Conservation (phyloP, 2,888 invertebrate species). For the Isotomurus palustris region DNA sequence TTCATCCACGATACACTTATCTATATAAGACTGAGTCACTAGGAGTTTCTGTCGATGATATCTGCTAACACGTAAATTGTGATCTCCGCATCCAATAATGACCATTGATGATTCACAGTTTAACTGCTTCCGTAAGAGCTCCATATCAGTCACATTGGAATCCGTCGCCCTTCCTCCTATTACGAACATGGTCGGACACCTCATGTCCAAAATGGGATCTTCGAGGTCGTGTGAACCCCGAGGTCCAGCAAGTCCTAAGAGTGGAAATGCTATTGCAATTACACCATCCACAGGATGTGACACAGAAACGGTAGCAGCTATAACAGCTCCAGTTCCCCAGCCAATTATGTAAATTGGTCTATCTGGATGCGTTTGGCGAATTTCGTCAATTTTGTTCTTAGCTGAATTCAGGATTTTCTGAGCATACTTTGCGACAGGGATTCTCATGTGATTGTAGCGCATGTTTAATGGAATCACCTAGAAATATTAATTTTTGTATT, state of each 20-base stretch:
- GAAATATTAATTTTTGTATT: too few species aligned
- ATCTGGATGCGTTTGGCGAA: constrained; percentile 62
- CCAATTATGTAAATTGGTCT: constrained; percentile 72
- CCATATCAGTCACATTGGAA: constrained; percentile 66
- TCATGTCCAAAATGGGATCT: constrained; percentile 67
- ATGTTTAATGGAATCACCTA: constrained; percentile 4
- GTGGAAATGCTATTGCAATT: constrained; percentile 72
- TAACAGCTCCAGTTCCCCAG: constrained; percentile 68
- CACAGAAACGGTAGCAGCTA: constrained; percentile 58
- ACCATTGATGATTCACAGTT: constrained; percentile 66
- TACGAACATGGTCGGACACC: constrained; percentile 70
- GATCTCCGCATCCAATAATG: constrained; percentile 74
- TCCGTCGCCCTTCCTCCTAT: constrained; percentile 69
- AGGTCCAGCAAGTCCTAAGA: constrained; percentile 65
- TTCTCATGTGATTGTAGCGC: too few species aligned
- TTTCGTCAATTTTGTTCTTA: constrained; percentile 66
- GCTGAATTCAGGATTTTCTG: constrained; percentile 61
- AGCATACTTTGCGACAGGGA: constrained; percentile 49
- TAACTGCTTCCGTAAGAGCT: constrained; percentile 70
- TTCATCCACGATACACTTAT: constrained; percentile 64
- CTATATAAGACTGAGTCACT: constrained; percentile 73
- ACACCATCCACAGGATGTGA: constrained; percentile 61
- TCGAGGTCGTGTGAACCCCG: constrained; percentile 73
- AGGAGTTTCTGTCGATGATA: constrained; percentile 67
- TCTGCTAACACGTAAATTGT: constrained; percentile 64